phyloP scores from a whole-genome alignment of 2,888 invertebrate genomes.

The Rhingia campestris region DNA sequence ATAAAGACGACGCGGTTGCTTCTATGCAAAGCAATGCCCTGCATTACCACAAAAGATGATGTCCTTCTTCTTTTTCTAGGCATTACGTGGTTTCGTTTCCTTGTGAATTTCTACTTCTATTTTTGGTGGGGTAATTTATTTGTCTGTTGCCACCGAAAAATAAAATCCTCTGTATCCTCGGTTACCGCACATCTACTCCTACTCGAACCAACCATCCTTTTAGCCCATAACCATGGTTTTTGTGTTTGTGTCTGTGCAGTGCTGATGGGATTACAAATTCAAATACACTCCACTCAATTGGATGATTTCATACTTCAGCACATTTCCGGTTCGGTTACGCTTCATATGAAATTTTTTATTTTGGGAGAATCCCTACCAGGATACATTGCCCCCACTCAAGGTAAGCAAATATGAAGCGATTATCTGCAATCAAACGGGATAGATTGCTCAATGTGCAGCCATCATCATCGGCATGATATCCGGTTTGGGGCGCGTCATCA shows the following conservation, averaged over 20 bases:
- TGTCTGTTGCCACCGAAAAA: conserved; percentile 5
- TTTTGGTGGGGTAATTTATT: conserved; percentile 39
- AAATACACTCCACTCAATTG: conserved; percentile 70
- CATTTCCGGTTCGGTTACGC: conserved; percentile 62
- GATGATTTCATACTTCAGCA: conserved; percentile 67
- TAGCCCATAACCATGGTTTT: conserved; percentile 5
- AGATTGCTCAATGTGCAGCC: conserved; percentile 58
- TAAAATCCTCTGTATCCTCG: neutral
- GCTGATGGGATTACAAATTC: conserved; percentile 48
- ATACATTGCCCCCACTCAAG: conserved; percentile 49
- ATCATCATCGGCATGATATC: conserved; percentile 58
- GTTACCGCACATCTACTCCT: neutral
- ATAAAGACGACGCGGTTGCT: conserved; percentile 38
- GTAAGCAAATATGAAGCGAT: conserved; percentile 71
- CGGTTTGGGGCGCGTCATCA: conserved; percentile 37
- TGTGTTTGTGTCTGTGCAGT: conserved; percentile 3
- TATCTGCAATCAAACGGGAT: conserved; percentile 70
- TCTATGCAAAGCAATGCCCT: neutral
- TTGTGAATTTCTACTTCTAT: conserved; percentile 21
- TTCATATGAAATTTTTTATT: conserved; percentile 24
- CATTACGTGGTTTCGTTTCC: conserved; percentile 1
- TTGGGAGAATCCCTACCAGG: conserved; percentile 18
- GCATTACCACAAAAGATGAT: conserved; percentile 43
- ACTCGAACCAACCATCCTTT: neutral
- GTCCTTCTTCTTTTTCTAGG: conserved; percentile 8